Percentiles rank a stretch among this genome's conserved stretches.
Evolutionary conservation across 2,888 invertebrate genomes (phyloP).

Genomic region (Caenorhabditis sp.): DNA sequence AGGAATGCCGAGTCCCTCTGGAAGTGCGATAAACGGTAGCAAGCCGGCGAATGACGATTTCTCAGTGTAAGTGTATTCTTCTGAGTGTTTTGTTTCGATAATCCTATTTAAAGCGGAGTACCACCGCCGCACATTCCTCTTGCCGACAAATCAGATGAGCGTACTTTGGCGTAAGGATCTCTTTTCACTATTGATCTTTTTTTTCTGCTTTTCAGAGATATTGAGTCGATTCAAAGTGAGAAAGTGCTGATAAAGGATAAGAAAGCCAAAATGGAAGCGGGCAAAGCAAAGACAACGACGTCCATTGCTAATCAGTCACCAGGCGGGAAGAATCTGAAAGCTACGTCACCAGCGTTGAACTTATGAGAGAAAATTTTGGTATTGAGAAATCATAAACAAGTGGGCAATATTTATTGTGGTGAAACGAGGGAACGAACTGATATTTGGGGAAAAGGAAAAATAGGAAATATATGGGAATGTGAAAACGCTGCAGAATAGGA

Average conservation of each 20-base stretch:
- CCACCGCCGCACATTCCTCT: constrained; percentile 42
- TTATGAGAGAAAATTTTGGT: neutral
- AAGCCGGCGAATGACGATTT: constrained; percentile 32
- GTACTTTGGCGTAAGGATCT: constrained; percentile 38
- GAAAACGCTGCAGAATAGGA: constrained; percentile 48
- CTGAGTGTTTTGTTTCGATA: neutral
- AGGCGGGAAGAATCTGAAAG: neutral
- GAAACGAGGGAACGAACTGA: constrained; percentile 19
- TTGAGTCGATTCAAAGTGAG: constrained; percentile 54
- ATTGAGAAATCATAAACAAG: constrained; percentile 25
- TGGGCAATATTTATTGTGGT: constrained; percentile 23
- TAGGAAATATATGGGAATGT: neutral
- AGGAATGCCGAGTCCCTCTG: neutral
- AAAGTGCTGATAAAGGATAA: constrained; percentile 24
- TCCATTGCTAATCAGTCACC: neutral
- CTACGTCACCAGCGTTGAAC: constrained; percentile 21
- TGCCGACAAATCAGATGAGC: constrained; percentile 43
- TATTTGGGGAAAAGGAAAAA: neutral
- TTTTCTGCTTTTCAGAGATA: constrained; percentile 28
- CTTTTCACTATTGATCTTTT: too few species aligned
- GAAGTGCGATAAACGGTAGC: neutral
- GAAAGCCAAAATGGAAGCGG: neutral
- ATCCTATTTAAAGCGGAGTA: constrained; percentile 14
- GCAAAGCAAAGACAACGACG: neutral
- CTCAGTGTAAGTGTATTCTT: neutral